Percentiles rank a stretch among this genome's conserved stretches.
phyloP scores from a whole-genome alignment of 2,113 vertebrate species.

The Perognathus longimembris region DNA sequence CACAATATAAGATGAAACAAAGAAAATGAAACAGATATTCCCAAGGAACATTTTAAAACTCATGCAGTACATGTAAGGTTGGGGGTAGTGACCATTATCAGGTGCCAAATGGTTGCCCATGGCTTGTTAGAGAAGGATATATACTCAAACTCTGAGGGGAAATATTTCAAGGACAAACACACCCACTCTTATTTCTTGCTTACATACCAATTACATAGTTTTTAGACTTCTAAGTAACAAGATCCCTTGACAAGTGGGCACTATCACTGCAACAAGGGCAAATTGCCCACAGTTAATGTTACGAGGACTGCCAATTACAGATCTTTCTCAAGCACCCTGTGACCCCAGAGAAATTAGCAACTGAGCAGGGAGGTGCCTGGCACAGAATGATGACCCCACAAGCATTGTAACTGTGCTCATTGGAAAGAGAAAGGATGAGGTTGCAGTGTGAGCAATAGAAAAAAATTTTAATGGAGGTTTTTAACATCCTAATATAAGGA shows the following conservation, averaged over 20 bases:
- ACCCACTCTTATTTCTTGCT: constrained; percentile 30
- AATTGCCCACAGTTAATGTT: constrained; percentile 29
- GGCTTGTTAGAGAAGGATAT: background rate
- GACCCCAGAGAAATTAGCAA: constrained; percentile 67
- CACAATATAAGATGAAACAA: background rate
- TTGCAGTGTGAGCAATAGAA: background rate
- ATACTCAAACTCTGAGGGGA: background rate
- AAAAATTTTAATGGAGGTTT: constrained; percentile 53
- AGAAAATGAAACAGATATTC: constrained; percentile 24
- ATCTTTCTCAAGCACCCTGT: constrained; percentile 25
- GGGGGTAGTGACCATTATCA: background rate
- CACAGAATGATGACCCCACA: background rate
- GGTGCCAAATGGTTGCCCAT: background rate
- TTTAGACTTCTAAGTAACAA: constrained; percentile 33
- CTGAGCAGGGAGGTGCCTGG: background rate
- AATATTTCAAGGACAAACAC: constrained; percentile 64
- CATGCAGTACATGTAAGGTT: background rate
- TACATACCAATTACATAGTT: constrained; percentile 44
- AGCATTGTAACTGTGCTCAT: background rate
- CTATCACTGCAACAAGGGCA: constrained; percentile 63
- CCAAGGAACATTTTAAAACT: constrained; percentile 24
- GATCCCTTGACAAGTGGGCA: constrained; percentile 60
- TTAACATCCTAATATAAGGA: constrained; percentile 27
- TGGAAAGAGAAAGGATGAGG: constrained; percentile 3
- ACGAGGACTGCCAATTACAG: constrained; percentile 64